Evolutionary conservation across 1,140 invertebrate species (phyloP).

Genomic region (Orussus abietinus): DNA sequence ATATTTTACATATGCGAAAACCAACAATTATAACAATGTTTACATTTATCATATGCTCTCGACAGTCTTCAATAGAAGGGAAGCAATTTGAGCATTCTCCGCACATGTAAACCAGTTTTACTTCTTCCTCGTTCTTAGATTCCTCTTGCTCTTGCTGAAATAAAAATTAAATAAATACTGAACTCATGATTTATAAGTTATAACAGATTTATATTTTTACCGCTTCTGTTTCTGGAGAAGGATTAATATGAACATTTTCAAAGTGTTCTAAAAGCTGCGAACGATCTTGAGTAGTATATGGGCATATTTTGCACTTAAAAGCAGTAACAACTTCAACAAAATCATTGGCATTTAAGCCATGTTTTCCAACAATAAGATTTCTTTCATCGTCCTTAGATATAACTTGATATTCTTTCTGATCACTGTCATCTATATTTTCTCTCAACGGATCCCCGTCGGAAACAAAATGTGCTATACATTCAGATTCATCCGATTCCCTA

Average conservation of each 20-base stretch:
- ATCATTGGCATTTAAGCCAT: conserved; percentile 36
- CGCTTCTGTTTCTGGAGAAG: conserved; percentile 17
- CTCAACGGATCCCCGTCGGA: neutral
- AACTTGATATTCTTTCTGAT: conserved; percentile 20
- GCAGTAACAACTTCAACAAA: conserved; percentile 44
- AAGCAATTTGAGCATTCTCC: conserved; percentile 52
- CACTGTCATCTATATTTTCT: conserved; percentile 16
- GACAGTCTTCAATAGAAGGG: conserved; percentile 49
- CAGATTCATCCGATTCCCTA: neutral
- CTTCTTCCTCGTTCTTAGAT: conserved; percentile 26
- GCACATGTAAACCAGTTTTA: conserved; percentile 49
- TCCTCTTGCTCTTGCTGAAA: conserved; percentile 23
- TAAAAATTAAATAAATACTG: conserved; percentile 4
- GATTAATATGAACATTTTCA: conserved; percentile 37
- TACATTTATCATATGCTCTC: conserved; percentile 54
- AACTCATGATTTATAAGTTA: conserved; percentile 1
- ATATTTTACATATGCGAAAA: conserved; percentile 6
- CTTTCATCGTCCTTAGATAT: conserved; percentile 15
- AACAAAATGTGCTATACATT: neutral
- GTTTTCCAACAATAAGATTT: conserved; percentile 23
- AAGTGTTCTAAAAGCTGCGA: conserved; percentile 37
- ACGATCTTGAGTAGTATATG: conserved; percentile 41
- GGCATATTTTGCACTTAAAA: conserved; percentile 47
- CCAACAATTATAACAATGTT: conserved; percentile 26
- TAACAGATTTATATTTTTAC: neutral